Percentiles rank a stretch among this genome's conserved stretches.
Evolutionary conservation across 2,888 invertebrate genomes (phyloP).

Genomic region (Monoplex corrugatus): DNA sequence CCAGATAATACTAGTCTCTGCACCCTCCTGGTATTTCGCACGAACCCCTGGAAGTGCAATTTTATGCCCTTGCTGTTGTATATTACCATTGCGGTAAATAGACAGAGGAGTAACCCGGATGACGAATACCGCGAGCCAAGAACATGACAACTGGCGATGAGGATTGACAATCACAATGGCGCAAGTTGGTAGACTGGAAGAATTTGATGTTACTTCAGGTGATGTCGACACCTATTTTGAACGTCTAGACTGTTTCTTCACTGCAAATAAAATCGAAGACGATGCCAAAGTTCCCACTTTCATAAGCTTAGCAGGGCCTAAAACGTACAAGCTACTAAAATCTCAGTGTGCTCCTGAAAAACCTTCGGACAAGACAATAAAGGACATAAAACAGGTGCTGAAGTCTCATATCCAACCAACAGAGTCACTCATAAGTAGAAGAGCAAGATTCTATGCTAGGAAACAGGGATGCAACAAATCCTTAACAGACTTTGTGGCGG

Average conservation of each 20-base stretch:
- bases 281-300: background rate
- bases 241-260: background rate
- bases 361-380: background rate
- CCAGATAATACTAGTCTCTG: no score
- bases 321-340: constrained; percentile 15
- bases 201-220: background rate
- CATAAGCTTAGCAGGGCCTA: background rate
- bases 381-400: background rate
- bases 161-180: constrained; percentile 9
- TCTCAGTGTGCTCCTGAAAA: background rate
- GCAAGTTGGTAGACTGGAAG: background rate
- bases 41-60: no score
- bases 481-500: background rate
- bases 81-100: no score
- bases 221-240: background rate
- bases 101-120: no score
- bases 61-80: no score
- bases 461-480: constrained; percentile 5
- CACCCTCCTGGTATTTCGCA: no score
- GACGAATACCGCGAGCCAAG: no score
- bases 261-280: background rate
- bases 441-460: background rate
- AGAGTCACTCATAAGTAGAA: background rate
- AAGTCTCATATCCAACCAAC: background rate
- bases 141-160: no score